A percentile compares a stretch with the other conserved stretches of the same genome.
Conservation (phyloP, 2,888 invertebrate species). For the Trachelus iudaicus region DNA sequence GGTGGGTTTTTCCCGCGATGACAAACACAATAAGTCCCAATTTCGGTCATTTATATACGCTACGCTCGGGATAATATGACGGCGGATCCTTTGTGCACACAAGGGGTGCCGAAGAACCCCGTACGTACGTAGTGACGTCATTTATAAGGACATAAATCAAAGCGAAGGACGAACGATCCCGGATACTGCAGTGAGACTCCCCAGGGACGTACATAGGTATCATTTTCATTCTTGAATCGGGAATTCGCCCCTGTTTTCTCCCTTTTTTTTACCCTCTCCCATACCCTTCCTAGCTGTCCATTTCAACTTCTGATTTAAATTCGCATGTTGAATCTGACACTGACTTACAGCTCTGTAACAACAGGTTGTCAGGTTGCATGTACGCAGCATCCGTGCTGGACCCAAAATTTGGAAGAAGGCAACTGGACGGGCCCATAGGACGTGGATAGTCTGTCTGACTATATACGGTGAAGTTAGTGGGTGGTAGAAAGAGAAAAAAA, state of each 20-base stretch:
- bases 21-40: conserved; percentile 66
- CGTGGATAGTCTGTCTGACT: background rate
- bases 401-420: background rate
- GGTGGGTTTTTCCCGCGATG: conserved; percentile 53
- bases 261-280: background rate
- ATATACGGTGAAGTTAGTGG: background rate
- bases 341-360: background rate
- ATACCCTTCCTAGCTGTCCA: background rate
- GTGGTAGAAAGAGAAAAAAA: background rate
- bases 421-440: background rate
- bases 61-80: conserved; percentile 63
- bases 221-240: background rate
- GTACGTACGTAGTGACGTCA: conserved; percentile 64
- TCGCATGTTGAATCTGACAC: background rate
- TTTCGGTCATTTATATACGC: conserved; percentile 66
- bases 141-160: conserved; percentile 66
- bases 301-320: background rate
- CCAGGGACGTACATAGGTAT: background rate
- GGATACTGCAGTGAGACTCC: background rate
- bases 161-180: conserved; percentile 55
- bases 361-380: background rate
- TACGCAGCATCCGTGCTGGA: background rate
- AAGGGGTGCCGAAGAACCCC: conserved; percentile 36
- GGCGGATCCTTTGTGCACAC: conserved; percentile 64
- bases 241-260: background rate